A percentile compares a stretch with the other conserved stretches of the same genome.
These are phyloP conservation scores for Lysiphlebus fabarum DNA, from an alignment of 1,140 invertebrate genomes.

Conservation along the genomic window DNA sequence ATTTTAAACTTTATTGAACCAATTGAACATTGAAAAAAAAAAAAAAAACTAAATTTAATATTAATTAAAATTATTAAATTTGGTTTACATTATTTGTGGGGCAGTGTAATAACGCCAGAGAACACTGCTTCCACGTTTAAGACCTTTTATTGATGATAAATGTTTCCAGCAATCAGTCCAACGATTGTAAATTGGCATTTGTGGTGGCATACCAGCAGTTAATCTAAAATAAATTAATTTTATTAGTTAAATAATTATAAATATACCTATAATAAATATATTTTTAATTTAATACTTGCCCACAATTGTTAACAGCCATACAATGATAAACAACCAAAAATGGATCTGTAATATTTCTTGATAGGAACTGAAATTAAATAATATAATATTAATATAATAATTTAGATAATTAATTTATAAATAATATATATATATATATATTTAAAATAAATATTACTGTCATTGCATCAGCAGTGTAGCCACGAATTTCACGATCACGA, in stretches of 20 bases:
- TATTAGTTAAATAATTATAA: too few species aligned
- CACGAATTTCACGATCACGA: constrained; percentile 69
- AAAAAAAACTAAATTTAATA: not conserved
- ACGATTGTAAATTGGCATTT: constrained; percentile 73
- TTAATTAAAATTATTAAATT: constrained; percentile 9
- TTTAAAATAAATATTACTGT: constrained; percentile 48
- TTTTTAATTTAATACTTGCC: constrained; percentile 49
- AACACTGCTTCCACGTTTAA: constrained; percentile 80
- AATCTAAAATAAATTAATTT: constrained; percentile 58
- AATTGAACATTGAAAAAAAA: not conserved
- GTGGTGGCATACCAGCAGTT: constrained; percentile 70
- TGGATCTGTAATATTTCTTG: constrained; percentile 78
- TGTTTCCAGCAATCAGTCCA: constrained; percentile 81
- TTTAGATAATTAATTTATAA: constrained; percentile 25
- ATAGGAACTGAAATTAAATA: constrained; percentile 62
- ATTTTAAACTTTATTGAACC: not conserved
- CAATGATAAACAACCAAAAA: constrained; percentile 83
- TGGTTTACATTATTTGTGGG: constrained; percentile 39
- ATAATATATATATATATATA: constrained; percentile 28
- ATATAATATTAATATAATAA: constrained; percentile 47
- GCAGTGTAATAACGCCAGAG: constrained; percentile 78
- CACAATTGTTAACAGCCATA: constrained; percentile 78
- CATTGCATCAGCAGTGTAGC: constrained; percentile 60
- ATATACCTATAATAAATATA: too few species aligned
- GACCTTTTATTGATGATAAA: constrained; percentile 66